Percentiles rank a stretch among this genome's conserved stretches.
These are phyloP conservation scores for Mylabris sibirica DNA, from an alignment of 2,888 invertebrate genomes.

Conservation along the genomic window DNA sequence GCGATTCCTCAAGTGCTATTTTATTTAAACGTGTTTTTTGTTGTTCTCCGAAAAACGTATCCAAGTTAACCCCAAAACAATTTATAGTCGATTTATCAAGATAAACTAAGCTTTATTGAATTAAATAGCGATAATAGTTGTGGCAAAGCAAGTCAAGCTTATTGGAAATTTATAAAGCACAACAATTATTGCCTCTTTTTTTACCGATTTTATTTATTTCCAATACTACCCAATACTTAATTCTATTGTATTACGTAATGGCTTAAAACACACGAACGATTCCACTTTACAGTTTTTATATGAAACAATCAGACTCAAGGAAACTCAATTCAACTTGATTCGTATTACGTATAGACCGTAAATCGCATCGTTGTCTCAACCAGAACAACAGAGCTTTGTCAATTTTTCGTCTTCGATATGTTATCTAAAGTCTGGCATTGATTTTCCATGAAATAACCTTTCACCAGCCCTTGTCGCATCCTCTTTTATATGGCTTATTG, in stretches of 20 bases:
- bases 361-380: not conserved
- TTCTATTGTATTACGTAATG: constrained; percentile 31
- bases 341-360: not conserved
- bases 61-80: constrained; percentile 55
- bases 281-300: not conserved
- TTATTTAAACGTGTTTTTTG: not conserved
- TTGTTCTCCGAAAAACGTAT: not conserved
- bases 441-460: constrained; percentile 29
- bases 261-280: constrained; percentile 19
- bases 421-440: constrained; percentile 24
- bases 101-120: constrained; percentile 59
- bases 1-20: not conserved
- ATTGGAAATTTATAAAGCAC: constrained; percentile 47
- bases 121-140: constrained; percentile 58
- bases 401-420: not conserved
- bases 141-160: constrained; percentile 42
- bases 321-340: not conserved
- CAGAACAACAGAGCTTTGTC: constrained; percentile 10
- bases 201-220: not conserved
- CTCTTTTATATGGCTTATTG: constrained; percentile 28
- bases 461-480: constrained; percentile 29
- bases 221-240: constrained; percentile 26
- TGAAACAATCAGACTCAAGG: not conserved
- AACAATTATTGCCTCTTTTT: constrained; percentile 41
- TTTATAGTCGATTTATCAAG: constrained; percentile 59